Evolutionary conservation across 2,797 vertebrate species (phyloP), one percentile per base, ranked within the genome.

Genomic region (Notoglanidium macrostoma): DNA sequence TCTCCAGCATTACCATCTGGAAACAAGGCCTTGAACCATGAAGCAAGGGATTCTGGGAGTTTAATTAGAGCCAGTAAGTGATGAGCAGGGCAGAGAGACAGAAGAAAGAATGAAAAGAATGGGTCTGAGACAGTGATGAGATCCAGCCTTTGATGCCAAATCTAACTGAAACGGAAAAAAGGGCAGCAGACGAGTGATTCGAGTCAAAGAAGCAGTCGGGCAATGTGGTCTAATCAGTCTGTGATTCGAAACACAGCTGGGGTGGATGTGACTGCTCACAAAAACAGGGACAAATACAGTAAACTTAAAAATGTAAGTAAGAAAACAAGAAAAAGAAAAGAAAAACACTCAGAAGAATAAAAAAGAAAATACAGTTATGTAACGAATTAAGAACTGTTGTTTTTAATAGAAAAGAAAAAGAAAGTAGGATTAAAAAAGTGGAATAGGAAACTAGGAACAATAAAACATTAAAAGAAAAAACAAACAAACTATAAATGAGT

Each of bases 11-110:
- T 91, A 91, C 92, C 91, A 91, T 85, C 88, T 78, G 32, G 84
- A 89, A 91, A 92, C 91, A 84, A 90, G 90, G 89, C 87, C 87
- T 80, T 91, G 92, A 93, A 88, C 90, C 91, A 59, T 19, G 81
- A 91, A 89, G 65, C 55, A 29, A 82, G 79, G 90, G 86, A 63
- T 67, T 51, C 89, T 40, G n/a, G 88, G 85, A 88, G 74, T 92
- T 92, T 89, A 84, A 88, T 92, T 77, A 85, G 84, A 91, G 65
- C 91, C 90, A 61, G 55, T 59, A 44, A 61, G 21, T 46, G 79
- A 61, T 63, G 79, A 61, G 57, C 19, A 61, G 1, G 32, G 35
- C 9, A 35, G 54, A 23, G 54, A 55, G 73, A 29, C 26, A 54
- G 49, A 2, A 49, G 44, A 26, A 15, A 40, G 21, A 26, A 8